These are phyloP conservation scores for Ovis aries DNA, from an alignment of 2,113 vertebrate species.

Conservation along the genomic window DNA sequence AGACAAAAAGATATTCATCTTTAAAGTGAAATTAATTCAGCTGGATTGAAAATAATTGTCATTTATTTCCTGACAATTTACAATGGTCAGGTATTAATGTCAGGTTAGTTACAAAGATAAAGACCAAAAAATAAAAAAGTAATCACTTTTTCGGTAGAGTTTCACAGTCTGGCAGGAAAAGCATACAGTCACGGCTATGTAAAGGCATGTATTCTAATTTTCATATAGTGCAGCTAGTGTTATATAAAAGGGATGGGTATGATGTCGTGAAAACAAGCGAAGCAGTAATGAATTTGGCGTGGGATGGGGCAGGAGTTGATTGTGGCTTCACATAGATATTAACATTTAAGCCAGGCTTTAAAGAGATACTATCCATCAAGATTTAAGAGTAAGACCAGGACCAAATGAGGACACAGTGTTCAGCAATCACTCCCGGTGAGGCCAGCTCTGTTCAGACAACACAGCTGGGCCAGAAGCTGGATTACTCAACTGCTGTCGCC, in stretches of 20 bases:
- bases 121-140: not conserved
- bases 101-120: slow-evolving; percentile 11
- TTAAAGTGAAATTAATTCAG: slow-evolving; percentile 4
- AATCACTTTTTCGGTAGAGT: not conserved
- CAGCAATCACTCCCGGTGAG: not conserved
- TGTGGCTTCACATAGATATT: not conserved
- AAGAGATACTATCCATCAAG: not conserved
- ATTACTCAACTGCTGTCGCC: not conserved
- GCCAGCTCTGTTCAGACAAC: not conserved
- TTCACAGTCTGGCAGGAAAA: not conserved
- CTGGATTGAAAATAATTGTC: not conserved
- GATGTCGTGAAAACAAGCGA: not conserved
- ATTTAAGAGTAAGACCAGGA: not conserved
- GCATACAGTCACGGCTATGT: not conserved
- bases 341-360: not conserved
- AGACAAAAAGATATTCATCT: not conserved
- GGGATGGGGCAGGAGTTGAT: not conserved
- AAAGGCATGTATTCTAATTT: not conserved
- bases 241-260: not conserved
- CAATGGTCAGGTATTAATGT: not conserved
- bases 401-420: not conserved
- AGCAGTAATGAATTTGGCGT: not conserved
- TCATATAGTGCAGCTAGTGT: not conserved
- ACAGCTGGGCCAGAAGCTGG: not conserved
- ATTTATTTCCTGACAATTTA: not conserved